phyloP scores from a whole-genome alignment of 2,888 invertebrate species.

The Agonopterix heracliana region DNA sequence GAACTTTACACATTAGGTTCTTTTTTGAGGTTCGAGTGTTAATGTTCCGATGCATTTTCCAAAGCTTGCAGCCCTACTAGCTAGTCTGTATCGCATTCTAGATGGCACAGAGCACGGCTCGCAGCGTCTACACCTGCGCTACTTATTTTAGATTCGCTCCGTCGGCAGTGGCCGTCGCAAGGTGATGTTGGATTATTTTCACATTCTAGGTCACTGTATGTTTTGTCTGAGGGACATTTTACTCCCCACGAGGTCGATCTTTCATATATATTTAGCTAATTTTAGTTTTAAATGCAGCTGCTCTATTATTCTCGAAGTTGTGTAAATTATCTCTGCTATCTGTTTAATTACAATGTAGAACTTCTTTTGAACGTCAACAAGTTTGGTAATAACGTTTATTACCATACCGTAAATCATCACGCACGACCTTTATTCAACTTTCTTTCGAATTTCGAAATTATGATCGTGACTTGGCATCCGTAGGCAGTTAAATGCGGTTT shows the following conservation, averaged over 20 bases:
- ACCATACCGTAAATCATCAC: too few relatives aligned
- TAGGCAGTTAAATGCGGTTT: conserved; percentile 10
- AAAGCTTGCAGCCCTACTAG: neutral
- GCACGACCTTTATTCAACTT: too few relatives aligned
- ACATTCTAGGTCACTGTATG: conserved; percentile 67
- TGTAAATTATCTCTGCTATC: too few relatives aligned
- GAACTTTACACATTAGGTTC: too few relatives aligned
- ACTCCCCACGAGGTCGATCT: neutral
- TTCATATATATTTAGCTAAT: too few relatives aligned
- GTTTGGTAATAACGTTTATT: too few relatives aligned
- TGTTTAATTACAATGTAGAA: too few relatives aligned
- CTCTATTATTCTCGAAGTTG: too few relatives aligned
- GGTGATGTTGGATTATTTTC: conserved; percentile 70
- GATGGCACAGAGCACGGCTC: conserved; percentile 25
- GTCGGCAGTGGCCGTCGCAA: conserved; percentile 59
- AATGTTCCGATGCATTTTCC: too few relatives aligned
- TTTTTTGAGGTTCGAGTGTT: too few relatives aligned
- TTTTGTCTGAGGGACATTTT: conserved; percentile 61
- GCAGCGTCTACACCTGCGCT: conserved; percentile 57
- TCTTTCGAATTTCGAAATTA: conserved; percentile 1
- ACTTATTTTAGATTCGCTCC: conserved; percentile 57
- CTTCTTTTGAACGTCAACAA: too few relatives aligned
- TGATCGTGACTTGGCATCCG: conserved; percentile 19
- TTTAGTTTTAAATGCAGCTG: too few relatives aligned
- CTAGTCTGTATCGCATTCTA: conserved; percentile 32